Conservation (phyloP, 2,797 vertebrate species). For the Enteromius fasciolatus region DNA sequence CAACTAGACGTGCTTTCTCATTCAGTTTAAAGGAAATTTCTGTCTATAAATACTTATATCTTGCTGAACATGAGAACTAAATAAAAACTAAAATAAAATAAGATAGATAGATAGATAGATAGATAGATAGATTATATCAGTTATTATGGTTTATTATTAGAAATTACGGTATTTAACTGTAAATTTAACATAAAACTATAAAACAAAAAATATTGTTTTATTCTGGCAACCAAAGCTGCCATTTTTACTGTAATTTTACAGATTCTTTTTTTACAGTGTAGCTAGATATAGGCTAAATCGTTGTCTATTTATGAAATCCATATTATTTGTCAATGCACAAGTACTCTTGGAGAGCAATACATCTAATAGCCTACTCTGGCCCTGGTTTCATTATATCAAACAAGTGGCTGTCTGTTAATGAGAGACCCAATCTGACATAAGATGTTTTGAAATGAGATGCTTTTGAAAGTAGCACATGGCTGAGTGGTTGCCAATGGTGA, state of each 20-base stretch:
- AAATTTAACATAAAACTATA: too few species aligned
- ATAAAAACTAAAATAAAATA: not conserved
- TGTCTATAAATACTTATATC: not conserved
- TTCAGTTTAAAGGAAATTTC: not conserved
- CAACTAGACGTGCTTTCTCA: too few species aligned
- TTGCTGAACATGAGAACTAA: not conserved
- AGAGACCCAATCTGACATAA: constrained; percentile 24
- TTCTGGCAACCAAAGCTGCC: too few species aligned
- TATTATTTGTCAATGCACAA: not conserved
- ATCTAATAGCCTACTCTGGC: not conserved
- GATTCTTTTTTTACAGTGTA: too few species aligned
- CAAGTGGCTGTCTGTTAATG: constrained; percentile 19
- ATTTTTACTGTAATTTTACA: too few species aligned
- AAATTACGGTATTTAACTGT: too few species aligned
- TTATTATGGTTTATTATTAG: too few species aligned
- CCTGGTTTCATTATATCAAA: constrained; percentile 22
- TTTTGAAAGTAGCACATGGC: constrained; percentile 25
- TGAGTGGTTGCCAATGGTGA: constrained; percentile 60
- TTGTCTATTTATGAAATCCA: not conserved
- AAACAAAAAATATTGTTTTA: too few species aligned
- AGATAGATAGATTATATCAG: not conserved
- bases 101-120: too few species aligned
- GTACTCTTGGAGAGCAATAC: not conserved
- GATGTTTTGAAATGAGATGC: constrained; percentile 36
- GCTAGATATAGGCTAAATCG: not conserved